Percentiles rank a stretch among this genome's conserved stretches.
Evolutionary conservation across 2,888 invertebrate species (phyloP).

Genomic region (Lasioglossum villosulum): DNA sequence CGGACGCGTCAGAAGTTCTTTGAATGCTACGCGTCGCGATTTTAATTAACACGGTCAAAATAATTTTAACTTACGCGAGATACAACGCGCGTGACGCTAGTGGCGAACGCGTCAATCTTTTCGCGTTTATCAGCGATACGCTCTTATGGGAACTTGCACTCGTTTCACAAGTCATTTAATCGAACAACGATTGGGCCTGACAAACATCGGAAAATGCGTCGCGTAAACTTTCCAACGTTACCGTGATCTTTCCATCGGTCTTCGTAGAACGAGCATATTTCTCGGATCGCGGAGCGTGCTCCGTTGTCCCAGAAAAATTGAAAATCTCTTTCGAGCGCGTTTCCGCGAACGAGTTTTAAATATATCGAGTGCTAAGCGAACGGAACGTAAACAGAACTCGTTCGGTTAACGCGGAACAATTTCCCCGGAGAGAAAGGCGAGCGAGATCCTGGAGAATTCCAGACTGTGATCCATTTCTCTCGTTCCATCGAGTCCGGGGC

Average conservation of each 20-base stretch:
- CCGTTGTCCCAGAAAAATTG: neutral
- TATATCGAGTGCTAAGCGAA: neutral
- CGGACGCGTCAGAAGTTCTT: too few relatives aligned
- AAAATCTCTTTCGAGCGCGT: neutral
- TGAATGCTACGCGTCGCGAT: too few relatives aligned
- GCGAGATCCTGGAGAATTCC: neutral
- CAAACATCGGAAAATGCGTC: neutral
- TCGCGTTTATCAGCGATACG: too few relatives aligned
- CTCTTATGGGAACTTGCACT: too few relatives aligned
- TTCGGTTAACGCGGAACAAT: neutral
- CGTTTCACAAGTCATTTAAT: too few relatives aligned
- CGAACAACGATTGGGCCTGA: too few relatives aligned
- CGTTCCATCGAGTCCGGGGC: conserved; percentile 30
- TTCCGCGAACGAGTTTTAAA: neutral
- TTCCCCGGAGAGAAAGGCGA: neutral
- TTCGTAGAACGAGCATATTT: neutral
- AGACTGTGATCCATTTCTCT: conserved; percentile 3
- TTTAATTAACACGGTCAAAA: too few relatives aligned
- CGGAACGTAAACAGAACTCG: neutral
- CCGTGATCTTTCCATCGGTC: too few relatives aligned
- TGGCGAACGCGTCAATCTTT: too few relatives aligned
- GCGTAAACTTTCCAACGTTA: neutral
- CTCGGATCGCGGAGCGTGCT: neutral
- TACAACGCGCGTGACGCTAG: too few relatives aligned
- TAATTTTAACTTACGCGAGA: too few relatives aligned